Conservation (phyloP, 2,888 invertebrate genomes). For the Amphipoea oculea region DNA sequence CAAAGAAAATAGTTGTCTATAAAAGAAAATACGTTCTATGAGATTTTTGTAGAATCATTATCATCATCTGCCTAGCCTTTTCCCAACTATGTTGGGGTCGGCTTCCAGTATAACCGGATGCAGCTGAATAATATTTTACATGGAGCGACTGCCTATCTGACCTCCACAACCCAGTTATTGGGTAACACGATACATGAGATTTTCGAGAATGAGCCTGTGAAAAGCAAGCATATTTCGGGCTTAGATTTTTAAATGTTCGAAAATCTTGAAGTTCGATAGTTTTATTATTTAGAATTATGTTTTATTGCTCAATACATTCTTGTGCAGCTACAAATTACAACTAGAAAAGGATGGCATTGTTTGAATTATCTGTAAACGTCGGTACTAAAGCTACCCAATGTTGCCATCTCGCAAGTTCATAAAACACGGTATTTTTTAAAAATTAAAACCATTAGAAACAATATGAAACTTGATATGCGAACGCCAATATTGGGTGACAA, state of each 20-base stretch:
- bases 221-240: background rate
- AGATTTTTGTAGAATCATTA: background rate
- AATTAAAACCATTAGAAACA: background rate
- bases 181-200: no score
- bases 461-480: background rate
- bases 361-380: conserved; percentile 40
- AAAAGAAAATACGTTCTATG: no score
- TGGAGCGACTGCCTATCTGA: no score
- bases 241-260: background rate
- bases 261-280: no score
- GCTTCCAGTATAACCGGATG: no score
- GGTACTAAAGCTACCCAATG: conserved; percentile 13
- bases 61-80: no score
- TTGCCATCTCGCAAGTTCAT: conserved; percentile 7
- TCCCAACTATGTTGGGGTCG: no score
- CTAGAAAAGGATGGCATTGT: conserved; percentile 17
- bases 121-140: no score
- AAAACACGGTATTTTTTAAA: conserved; percentile 5
- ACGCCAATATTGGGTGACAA: conserved; percentile 7
- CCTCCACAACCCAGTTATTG: no score
- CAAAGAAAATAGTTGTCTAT: background rate
- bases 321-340: conserved; percentile 24
- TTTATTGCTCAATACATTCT: conserved; percentile 9
- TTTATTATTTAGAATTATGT: background rate
- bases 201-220: background rate